Conservation (phyloP, 1,140 invertebrate species). For the Heterodera carotae region DNA sequence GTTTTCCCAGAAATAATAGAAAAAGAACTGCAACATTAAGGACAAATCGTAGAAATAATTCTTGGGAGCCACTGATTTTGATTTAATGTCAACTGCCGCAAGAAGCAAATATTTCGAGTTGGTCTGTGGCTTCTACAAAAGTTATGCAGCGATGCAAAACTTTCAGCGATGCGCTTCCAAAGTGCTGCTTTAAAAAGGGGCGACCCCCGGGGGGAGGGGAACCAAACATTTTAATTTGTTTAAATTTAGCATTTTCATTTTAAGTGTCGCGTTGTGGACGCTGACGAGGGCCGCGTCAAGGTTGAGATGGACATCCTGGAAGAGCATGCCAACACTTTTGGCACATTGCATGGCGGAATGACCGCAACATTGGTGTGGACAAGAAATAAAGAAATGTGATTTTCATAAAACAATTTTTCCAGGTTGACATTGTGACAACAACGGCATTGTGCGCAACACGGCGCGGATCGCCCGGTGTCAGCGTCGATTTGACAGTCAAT, state of each 20-base stretch:
- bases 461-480: slow-evolving; percentile 15
- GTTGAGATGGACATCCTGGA: slow-evolving; percentile 25
- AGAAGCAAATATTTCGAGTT: slow-evolving; percentile 13
- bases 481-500: slow-evolving; percentile 26
- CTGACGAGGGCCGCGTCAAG: slow-evolving; percentile 15
- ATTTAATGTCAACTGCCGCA: too few species aligned
- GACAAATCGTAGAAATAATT: too few species aligned
- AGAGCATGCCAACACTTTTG: slow-evolving; percentile 25
- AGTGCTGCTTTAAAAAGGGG: background rate
- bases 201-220: too few species aligned
- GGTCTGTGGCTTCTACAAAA: slow-evolving; percentile 19
- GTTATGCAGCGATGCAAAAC: slow-evolving; percentile 17
- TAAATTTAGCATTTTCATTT: background rate
- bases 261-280: slow-evolving; percentile 19
- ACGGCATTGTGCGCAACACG: slow-evolving; percentile 21
- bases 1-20: too few species aligned
- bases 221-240: background rate
- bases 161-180: slow-evolving; percentile 17
- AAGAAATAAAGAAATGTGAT: background rate
- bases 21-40: too few species aligned
- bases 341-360: slow-evolving; percentile 30
- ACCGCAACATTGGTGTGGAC: slow-evolving; percentile 6
- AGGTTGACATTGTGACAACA: slow-evolving; percentile 23
- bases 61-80: too few species aligned
- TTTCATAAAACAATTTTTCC: background rate